A percentile compares a stretch with the other conserved stretches of the same genome.
Evolutionary conservation across 35 echinoderm and acorn worm genomes (phyloP).

Genomic region (Apostichopus japonicus): DNA sequence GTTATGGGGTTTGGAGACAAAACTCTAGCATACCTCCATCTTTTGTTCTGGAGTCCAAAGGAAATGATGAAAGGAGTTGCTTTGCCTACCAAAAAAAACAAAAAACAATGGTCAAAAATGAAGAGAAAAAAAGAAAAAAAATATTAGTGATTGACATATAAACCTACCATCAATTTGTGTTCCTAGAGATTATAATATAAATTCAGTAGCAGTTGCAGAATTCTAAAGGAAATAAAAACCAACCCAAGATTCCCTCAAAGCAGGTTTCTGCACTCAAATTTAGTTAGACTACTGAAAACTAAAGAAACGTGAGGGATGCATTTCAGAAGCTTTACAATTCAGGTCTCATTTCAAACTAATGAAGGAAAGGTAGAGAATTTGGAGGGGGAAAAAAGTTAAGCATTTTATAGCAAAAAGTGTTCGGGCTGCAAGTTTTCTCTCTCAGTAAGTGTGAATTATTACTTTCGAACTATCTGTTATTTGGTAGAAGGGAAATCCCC

Average conservation of each 20-base stretch:
- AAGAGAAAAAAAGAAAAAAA: neutral
- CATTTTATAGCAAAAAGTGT: neutral
- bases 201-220: too few relatives aligned
- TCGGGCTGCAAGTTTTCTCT: too few relatives aligned
- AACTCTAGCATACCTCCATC: slow-evolving; percentile 77
- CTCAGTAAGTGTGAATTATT: neutral
- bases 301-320: too few relatives aligned
- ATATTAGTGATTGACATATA: too few relatives aligned
- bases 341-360: too few relatives aligned
- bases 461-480: neutral
- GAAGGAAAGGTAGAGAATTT: too few relatives aligned
- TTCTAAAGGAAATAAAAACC: neutral
- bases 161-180: too few relatives aligned
- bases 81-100: slow-evolving; percentile 67
- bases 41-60: slow-evolving; percentile 67
- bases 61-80: slow-evolving; percentile 81
- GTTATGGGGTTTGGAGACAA: too few relatives aligned
- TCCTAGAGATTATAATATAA: too few relatives aligned
- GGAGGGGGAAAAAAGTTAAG: neutral
- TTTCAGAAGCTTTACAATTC: too few relatives aligned
- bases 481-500: too few relatives aligned
- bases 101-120: neutral
- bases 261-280: neutral
- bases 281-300: too few relatives aligned
- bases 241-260: neutral